Conservation (phyloP, 2,113 vertebrate species). For the Colossoma macropomum region DNA sequence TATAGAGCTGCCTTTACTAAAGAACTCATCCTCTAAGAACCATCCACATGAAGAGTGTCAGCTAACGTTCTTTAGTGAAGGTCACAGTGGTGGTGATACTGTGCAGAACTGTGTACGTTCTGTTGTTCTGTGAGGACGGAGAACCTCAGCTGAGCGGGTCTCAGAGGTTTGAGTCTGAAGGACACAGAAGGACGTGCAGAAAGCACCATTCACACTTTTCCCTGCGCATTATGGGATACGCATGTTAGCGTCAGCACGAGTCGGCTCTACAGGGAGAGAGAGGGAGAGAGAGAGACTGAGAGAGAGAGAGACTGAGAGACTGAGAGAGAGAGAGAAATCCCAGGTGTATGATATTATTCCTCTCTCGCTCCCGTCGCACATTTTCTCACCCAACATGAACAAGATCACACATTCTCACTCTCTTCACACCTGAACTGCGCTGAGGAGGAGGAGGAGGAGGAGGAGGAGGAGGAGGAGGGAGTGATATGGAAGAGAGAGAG, state of each 20-base stretch:
- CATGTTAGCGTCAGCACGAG: too few species aligned
- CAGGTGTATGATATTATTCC: conserved; percentile 29
- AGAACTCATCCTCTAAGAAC: too few species aligned
- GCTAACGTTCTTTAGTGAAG: neutral
- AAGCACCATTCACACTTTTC: conserved; percentile 20
- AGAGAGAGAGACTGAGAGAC: conserved; percentile 22
- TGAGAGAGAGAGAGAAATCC: conserved; percentile 8
- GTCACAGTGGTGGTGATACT: neutral
- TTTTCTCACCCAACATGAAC: conserved; percentile 31
- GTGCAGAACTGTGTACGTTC: too few species aligned
- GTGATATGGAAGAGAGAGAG: neutral
- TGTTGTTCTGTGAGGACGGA: too few species aligned
- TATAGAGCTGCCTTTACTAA: too few species aligned
- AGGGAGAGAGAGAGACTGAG: conserved; percentile 2
- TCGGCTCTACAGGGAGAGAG: neutral
- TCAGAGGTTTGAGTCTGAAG: neutral
- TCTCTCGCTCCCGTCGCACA: conserved; percentile 9
- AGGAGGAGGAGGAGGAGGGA: neutral
- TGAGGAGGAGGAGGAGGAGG: neutral
- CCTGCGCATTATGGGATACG: neutral
- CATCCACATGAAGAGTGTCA: too few species aligned
- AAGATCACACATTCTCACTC: conserved; percentile 8
- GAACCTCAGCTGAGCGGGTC: neutral
- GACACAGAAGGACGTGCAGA: neutral
- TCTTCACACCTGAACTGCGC: neutral